Conservation (phyloP, 2,113 vertebrate species). For the Notothenia rossii region DNA sequence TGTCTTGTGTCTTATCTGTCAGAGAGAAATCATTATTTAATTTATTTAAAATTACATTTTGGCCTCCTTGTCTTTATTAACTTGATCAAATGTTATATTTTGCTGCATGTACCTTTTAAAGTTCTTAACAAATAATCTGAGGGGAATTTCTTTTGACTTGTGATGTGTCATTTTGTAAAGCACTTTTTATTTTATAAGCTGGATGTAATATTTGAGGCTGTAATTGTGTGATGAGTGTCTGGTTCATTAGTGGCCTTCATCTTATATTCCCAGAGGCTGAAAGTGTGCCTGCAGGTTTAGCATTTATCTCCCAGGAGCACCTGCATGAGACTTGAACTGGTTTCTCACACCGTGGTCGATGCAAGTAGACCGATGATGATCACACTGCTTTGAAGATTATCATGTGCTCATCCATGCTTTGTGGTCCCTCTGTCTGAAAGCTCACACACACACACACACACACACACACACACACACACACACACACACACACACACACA, state of each 20-base stretch:
- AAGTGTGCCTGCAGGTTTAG: conserved; percentile 19
- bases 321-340: not conserved
- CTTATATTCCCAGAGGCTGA: conserved; percentile 7
- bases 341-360: not conserved
- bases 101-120: too few species aligned
- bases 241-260: conserved; percentile 18
- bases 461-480: too few species aligned
- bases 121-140: too few species aligned
- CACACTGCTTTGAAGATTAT: conserved; percentile 47
- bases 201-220: not conserved
- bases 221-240: not conserved
- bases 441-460: too few species aligned
- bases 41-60: too few species aligned
- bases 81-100: too few species aligned
- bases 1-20: too few species aligned
- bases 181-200: not conserved
- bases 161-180: too few species aligned
- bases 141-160: too few species aligned
- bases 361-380: conserved; percentile 17
- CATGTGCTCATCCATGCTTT: conserved; percentile 20
- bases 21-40: too few species aligned
- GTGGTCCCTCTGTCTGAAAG: conserved; percentile 43
- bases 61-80: too few species aligned
- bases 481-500: too few species aligned
- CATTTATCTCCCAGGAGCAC: conserved; percentile 9